Evolutionary conservation across 2,888 invertebrate genomes (phyloP), one percentile per base, ranked within the genome.

Genomic region (Nemotelus pantherinus): DNA sequence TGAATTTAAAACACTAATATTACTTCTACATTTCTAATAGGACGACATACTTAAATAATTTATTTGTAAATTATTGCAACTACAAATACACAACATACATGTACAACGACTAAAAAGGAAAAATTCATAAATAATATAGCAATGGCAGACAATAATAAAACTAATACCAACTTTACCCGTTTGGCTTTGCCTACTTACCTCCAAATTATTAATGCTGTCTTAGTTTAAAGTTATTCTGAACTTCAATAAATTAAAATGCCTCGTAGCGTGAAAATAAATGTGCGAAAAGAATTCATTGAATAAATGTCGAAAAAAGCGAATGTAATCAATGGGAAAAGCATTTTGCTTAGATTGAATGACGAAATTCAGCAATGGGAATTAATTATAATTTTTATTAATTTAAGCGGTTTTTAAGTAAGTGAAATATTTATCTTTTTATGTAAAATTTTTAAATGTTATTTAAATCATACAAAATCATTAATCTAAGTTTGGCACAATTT

Each of bases 261-360:
- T 82, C 82, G 81, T 81, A 81, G 82, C 82, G 79, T 82, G 81
- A 80, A 80, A 81, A 79, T 80, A 81, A 81, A 81, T 78, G 77
- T 64, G 64, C 57, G 64, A 77, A 77, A 72, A 74, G 74, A 74
- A 74, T 74, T 74, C 60, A 48, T 74, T 60, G 50, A 57, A 74
- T 74, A 55, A 53, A 70, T 53, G 55, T 45, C 39, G 53, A 70
- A 53, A 70, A 55, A 70, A 70, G 70, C 70, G 55, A 70, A 70
- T 70, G 55, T 55, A 74, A 47, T 45, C 7, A 60, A 47, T 43
- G 25, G 47, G 72, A 72, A 58, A 25, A 25, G 25, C 25, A 25
- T 25, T 25, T 25, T 25, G 25, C 25, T 25, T 25, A 25, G 25
- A 25, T 25, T 25, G 25, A 25, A 25, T 25, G 25, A 25, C 25